phyloP scores from a whole-genome alignment of 2,888 invertebrate species.

The Zaprionus obscuricornis region DNA sequence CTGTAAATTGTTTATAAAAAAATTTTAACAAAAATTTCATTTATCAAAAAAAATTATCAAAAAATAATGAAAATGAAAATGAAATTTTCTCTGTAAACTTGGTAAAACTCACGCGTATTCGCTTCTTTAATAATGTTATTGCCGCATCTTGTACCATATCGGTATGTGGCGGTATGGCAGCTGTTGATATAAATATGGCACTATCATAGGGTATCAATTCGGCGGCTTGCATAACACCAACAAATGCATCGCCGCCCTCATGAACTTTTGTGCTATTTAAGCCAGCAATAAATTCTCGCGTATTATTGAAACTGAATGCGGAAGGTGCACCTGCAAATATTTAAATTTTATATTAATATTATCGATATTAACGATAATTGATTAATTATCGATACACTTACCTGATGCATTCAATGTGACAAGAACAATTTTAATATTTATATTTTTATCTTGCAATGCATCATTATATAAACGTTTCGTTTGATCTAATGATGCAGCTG shows the following conservation, averaged over 20 bases:
- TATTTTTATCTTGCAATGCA: constrained; percentile 80
- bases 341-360: not conserved
- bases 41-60: too few relatives aligned
- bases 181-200: constrained; percentile 86
- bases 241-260: constrained; percentile 85
- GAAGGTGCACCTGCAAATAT: constrained; percentile 80
- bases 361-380: not conserved
- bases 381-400: constrained; percentile 47
- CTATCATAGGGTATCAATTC: constrained; percentile 87
- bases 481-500: constrained; percentile 79
- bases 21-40: too few relatives aligned
- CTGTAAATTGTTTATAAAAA: too few relatives aligned
- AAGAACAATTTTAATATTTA: constrained; percentile 82
- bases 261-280: constrained; percentile 81
- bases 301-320: constrained; percentile 82
- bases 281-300: constrained; percentile 82
- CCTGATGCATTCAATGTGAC: constrained; percentile 82
- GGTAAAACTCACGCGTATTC: constrained; percentile 84
- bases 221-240: constrained; percentile 86
- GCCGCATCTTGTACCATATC: constrained; percentile 84
- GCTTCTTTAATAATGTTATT: constrained; percentile 83
- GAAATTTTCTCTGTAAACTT: too few relatives aligned
- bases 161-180: constrained; percentile 85
- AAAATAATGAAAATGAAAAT: too few relatives aligned
- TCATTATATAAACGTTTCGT: constrained; percentile 82